These are phyloP conservation scores for Ochotona princeps DNA, from an alignment of 2,113 vertebrate genomes.

Conservation along the genomic window DNA sequence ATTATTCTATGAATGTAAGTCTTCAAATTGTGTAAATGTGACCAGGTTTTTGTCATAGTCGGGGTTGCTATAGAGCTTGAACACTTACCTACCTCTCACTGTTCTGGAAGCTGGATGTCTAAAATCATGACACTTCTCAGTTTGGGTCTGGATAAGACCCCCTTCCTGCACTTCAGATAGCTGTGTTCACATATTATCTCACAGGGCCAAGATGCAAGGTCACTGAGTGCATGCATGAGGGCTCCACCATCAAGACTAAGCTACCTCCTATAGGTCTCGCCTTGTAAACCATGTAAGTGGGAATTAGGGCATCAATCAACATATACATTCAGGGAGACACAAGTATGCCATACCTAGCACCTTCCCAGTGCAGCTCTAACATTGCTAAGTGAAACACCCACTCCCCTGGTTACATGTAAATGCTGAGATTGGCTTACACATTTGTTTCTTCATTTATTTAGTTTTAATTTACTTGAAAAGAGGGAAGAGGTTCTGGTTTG, in stretches of 20 bases:
- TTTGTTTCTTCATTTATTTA: neutral
- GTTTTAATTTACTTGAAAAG: no score
- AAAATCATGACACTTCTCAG: neutral
- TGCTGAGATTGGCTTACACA: neutral
- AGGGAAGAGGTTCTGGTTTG: no score
- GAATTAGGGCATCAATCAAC: neutral
- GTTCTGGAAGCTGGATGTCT: neutral
- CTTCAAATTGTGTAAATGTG: neutral
- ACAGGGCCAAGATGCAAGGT: accelerated
- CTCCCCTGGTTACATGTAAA: neutral
- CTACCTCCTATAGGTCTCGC: neutral
- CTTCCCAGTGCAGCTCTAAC: neutral
- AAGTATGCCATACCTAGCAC: neutral
- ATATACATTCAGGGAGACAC: neutral
- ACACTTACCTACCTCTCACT: neutral
- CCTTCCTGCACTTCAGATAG: neutral
- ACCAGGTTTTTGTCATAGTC: neutral
- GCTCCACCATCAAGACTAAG: neutral
- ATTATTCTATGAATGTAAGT: neutral
- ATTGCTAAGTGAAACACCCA: neutral
- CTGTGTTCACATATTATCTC: neutral
- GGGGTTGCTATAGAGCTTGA: neutral
- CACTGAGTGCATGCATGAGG: neutral
- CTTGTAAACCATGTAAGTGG: neutral
- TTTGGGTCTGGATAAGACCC: neutral